Base-by-base conservation (phyloP, 2,113 vertebrate genomes). In the Campylomormyrus numenius region DNA sequence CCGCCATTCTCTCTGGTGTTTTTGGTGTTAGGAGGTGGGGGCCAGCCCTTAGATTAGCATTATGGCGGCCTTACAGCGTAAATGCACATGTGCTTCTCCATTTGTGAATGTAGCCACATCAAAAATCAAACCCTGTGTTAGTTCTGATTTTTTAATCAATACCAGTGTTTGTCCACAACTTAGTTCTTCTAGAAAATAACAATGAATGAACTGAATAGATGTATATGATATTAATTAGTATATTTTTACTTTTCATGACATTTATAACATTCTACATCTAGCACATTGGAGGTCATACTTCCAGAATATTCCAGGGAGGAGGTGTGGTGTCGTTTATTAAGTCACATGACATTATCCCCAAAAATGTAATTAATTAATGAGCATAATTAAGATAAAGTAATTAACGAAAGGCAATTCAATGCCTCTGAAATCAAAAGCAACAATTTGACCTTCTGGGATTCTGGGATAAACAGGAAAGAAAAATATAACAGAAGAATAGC, bases 1-100 rank as follows among this genome's bases (percentile, higher is more conserved):
- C 94, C 93, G 91, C 89, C 15, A 74, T 90, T 89, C 90, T 95
- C 91, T 95, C 92, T 94, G 88, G 85, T 89, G 91, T 90, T 91
- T 90, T 91, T 91, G 48, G 74, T 80, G 35, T 77, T 11, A 11
- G 62, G 31, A 39, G 74, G 5, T 35, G 31, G 3, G 56, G 58
- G 2, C 2, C 31, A 15, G 84, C 48, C 42, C 11, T 93, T 58
- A 77, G 87, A 91, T 90, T 53, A 89, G 88, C 53, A 58, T 85
- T 1, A 19, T n/a, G 49, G 27, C 0, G 24, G 31, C 48, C 11
- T n/a, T 50, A 1, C 15, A 49, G 21, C 21, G 0, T 48, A 48
- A 48, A 49, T 9, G 9, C 8, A 85, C 46, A 85, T 10, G 0
- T 45, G 35, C 46, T 85, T 85, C n/a, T 15, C 8, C 24, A 1